A percentile compares a stretch with the other conserved stretches of the same genome.
Evolutionary conservation across 2,113 vertebrate genomes (phyloP).

Genomic region (Capreolus pygargus): DNA sequence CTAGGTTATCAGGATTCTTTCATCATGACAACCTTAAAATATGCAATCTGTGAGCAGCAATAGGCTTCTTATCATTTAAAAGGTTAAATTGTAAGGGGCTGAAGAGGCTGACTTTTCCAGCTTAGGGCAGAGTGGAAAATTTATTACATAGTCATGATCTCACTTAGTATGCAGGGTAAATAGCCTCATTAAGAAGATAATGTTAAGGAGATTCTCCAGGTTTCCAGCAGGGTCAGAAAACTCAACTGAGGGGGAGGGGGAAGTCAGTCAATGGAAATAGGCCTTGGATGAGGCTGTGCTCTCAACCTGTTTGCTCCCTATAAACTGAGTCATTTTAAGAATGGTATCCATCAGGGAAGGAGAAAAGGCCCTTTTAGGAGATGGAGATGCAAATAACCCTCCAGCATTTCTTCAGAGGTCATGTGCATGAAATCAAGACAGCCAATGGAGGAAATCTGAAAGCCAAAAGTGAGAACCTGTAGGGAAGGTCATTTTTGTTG

Average conservation of each 20-base stretch:
- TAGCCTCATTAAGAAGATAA: constrained; percentile 62
- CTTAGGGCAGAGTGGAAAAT: constrained; percentile 38
- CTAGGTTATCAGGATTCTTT: background rate
- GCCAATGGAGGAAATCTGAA: background rate
- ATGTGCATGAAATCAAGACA: background rate
- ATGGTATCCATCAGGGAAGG: background rate
- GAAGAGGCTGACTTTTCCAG: constrained; percentile 12
- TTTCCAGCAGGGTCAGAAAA: constrained; percentile 2
- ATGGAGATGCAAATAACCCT: background rate
- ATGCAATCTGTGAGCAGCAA: background rate
- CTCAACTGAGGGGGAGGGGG: background rate
- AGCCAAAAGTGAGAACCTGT: background rate
- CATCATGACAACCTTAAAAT: background rate
- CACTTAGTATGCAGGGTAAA: constrained; percentile 52
- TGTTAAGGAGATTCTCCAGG: constrained; percentile 19
- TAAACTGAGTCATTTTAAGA: constrained; percentile 8
- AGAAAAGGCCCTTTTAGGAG: background rate
- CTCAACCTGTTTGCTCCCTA: background rate
- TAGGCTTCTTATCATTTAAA: background rate
- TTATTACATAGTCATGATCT: constrained; percentile 52
- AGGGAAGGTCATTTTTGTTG: background rate
- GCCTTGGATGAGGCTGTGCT: background rate
- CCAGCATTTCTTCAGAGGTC: background rate
- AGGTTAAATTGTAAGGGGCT: constrained; percentile 23
- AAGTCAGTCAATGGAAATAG: background rate